Percentiles rank a stretch among this genome's conserved stretches.
These are phyloP conservation scores for Gorsachius goisagi DNA, from an alignment of 2,113 vertebrate genomes.

Conservation along the genomic window DNA sequence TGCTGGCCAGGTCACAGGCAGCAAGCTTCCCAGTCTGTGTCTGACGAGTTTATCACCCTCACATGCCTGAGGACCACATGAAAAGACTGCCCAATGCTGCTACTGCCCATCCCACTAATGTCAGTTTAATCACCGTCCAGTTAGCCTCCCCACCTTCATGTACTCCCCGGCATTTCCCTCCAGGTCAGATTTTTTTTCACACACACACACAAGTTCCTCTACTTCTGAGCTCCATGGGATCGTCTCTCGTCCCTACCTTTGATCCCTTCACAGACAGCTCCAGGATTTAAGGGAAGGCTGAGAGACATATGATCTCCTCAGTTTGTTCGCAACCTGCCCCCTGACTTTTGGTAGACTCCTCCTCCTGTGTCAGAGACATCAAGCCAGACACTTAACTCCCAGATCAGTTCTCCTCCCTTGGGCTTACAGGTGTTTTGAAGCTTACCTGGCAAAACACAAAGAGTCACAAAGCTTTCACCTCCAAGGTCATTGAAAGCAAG, in stretches of 20 bases:
- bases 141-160: neutral
- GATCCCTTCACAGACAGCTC: neutral
- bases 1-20: conserved; percentile 56
- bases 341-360: neutral
- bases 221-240: neutral
- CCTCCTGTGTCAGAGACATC: neutral
- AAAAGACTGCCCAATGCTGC: conserved; percentile 29
- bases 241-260: neutral
- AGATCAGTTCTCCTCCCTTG: neutral
- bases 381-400: neutral
- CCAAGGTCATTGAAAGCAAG: neutral
- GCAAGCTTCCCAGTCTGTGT: conserved; percentile 4
- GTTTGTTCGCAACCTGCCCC: neutral
- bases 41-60: conserved; percentile 35
- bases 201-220: neutral
- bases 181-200: neutral
- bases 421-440: neutral
- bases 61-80: neutral
- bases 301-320: neutral
- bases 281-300: neutral
- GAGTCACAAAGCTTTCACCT: neutral
- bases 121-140: neutral
- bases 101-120: neutral
- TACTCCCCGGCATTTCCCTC: neutral
- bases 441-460: neutral